Evolutionary conservation across 2,797 vertebrate genomes (phyloP), one percentile per base, ranked within the genome.

Genomic region (Rhinella marina): DNA sequence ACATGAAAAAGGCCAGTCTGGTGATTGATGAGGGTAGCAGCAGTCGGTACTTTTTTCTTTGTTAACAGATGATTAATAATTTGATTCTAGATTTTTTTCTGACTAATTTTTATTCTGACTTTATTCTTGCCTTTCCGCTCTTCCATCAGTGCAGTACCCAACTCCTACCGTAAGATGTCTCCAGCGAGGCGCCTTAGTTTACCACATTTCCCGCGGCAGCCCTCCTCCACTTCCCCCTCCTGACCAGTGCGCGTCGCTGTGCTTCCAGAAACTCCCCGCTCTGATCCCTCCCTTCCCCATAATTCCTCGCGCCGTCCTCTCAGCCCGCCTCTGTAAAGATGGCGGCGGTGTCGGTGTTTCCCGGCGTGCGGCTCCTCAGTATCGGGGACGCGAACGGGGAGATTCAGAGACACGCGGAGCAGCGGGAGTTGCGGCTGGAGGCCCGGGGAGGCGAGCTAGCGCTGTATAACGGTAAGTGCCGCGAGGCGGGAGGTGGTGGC

Each of bases 361-460:
- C 95, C 93, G 97, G 97, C 96, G 97, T 98, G 97, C 97, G 98
- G 94, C 97, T 99, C 92, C 96, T 98, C 92, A 97, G 97, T 88
- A 97, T 98, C 90, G 97, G 97, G 94, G 98, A 99, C 94, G 97
- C 97, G 81, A 99, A 99, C 88, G 97, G 98, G 94, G 98, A 98
- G 93, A 98, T 99, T 90, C 98, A 99, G 95, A 94, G 98, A 90
- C 97, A 98, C 93, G 97, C 97, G 41, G 98, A 99, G 93, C 97
- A 99, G 94, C 97, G 98, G 92, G 96, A 97, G 48, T 93, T 99
- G 90, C 96, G 96, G 89, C 93, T 99, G 90, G 97, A 98, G 92
- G 96, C 95, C 84, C 97, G 98, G 88, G 95, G 96, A 79, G 97
- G 97, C 68, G 94, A 96, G 90, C 94, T 98, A 92, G 97, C 96